phyloP scores from a whole-genome alignment of 1,140 invertebrate genomes.

The Plodia interpunctella region DNA sequence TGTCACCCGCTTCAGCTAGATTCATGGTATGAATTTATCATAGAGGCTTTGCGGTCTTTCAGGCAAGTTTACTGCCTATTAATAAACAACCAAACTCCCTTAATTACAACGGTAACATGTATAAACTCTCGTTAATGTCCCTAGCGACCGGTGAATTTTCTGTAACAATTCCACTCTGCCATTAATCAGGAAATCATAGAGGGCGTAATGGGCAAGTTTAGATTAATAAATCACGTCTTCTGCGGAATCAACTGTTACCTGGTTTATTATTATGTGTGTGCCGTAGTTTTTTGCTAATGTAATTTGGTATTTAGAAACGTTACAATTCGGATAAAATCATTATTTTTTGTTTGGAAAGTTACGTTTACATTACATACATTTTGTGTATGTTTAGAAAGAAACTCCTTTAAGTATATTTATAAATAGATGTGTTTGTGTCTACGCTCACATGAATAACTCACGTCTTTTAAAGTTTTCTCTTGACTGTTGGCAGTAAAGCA shows the following conservation, averaged over 20 bases:
- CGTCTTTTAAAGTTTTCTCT: background rate
- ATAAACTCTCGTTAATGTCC: conserved; percentile 1
- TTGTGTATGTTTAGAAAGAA: too few relatives aligned
- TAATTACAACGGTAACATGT: background rate
- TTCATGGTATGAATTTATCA: background rate
- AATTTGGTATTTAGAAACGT: too few relatives aligned
- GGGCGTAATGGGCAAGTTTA: too few relatives aligned
- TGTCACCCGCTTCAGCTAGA: conserved; percentile 19
- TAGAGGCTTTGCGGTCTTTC: background rate
- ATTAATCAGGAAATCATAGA: too few relatives aligned
- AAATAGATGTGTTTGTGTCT: background rate
- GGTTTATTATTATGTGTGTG: too few relatives aligned
- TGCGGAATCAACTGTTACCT: too few relatives aligned
- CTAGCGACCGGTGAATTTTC: background rate
- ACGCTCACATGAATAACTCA: background rate
- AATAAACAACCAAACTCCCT: background rate
- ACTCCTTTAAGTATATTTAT: background rate
- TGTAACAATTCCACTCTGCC: background rate
- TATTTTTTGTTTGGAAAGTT: too few relatives aligned
- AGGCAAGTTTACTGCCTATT: background rate
- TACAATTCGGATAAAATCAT: too few relatives aligned
- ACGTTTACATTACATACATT: too few relatives aligned
- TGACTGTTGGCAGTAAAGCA: background rate
- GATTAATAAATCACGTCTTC: too few relatives aligned
- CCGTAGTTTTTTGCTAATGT: too few relatives aligned